phyloP scores from a whole-genome alignment of 2,888 invertebrate genomes.

The Diaprepes abbreviatus region DNA sequence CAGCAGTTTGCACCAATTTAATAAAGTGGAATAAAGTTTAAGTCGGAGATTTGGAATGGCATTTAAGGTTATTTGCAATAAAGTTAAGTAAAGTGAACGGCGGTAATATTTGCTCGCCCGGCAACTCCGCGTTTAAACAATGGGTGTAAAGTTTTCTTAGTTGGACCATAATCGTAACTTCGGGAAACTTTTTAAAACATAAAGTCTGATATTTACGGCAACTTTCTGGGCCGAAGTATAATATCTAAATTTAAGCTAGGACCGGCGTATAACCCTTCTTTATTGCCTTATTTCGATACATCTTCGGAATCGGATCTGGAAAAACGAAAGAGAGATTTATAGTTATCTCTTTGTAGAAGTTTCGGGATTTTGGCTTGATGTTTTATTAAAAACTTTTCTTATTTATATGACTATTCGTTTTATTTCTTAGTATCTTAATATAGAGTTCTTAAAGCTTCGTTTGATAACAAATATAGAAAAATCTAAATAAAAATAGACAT shows the following conservation, averaged over 20 bases:
- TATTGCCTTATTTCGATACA: slow-evolving; percentile 66
- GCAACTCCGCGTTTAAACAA: slow-evolving; percentile 55
- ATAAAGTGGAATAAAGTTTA: slow-evolving; percentile 50
- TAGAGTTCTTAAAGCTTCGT: no score
- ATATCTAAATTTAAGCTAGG: slow-evolving; percentile 65
- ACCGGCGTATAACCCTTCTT: slow-evolving; percentile 64
- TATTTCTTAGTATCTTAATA: background rate
- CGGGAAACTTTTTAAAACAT: slow-evolving; percentile 62
- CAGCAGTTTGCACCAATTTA: slow-evolving; percentile 49
- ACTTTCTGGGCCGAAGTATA: slow-evolving; percentile 59
- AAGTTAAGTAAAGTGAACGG: slow-evolving; percentile 55
- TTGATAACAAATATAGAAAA: no score
- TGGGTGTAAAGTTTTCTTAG: slow-evolving; percentile 59
- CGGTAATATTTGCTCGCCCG: slow-evolving; percentile 55
- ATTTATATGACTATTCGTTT: slow-evolving; percentile 12
- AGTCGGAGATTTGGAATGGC: slow-evolving; percentile 49
- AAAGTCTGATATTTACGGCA: slow-evolving; percentile 56
- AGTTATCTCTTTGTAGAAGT: slow-evolving; percentile 51
- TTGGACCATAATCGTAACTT: slow-evolving; percentile 60
- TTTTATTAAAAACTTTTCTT: slow-evolving; percentile 39
- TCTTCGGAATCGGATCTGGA: slow-evolving; percentile 65
- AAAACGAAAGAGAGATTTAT: slow-evolving; percentile 60
- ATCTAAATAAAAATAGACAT: no score
- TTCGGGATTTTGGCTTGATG: slow-evolving; percentile 25
- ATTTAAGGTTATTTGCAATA: slow-evolving; percentile 51